These are phyloP conservation scores for Acrocyrtus sp. DNA, from an alignment of 2,888 invertebrate genomes.

Conservation along the genomic window DNA sequence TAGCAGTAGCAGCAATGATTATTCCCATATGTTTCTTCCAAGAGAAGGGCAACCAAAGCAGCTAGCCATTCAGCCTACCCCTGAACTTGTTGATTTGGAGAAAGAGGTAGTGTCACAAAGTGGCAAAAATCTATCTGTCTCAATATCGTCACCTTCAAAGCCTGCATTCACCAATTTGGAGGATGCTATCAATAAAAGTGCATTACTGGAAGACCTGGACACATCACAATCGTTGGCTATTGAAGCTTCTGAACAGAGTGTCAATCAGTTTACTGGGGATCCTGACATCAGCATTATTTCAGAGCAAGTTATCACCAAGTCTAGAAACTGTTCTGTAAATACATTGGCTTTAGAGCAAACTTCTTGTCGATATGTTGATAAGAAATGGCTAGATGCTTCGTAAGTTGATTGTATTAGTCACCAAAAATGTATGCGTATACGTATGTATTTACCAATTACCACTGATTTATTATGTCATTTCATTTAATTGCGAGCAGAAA, in stretches of 20 bases:
- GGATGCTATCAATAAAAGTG: constrained; percentile 20
- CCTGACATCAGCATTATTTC: constrained; percentile 42
- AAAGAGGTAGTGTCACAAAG: constrained; percentile 17
- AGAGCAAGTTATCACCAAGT: constrained; percentile 36
- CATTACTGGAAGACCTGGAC: background rate
- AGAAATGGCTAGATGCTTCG: constrained; percentile 41
- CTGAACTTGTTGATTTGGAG: constrained; percentile 35
- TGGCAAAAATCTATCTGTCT: background rate
- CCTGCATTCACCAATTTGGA: constrained; percentile 20
- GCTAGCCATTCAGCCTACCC: background rate
- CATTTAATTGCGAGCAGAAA: constrained; percentile 11
- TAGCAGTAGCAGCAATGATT: background rate
- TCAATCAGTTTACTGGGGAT: background rate
- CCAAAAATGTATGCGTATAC: too few species aligned
- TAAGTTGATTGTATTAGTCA: constrained; percentile 26
- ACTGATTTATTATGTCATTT: too few species aligned
- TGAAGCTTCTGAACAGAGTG: background rate
- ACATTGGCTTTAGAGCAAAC: constrained; percentile 51
- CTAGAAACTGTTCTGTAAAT: constrained; percentile 26
- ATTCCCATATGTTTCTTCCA: background rate
- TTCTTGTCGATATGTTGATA: constrained; percentile 27
- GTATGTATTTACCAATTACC: background rate
- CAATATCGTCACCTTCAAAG: constrained; percentile 3
- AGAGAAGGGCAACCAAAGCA: background rate
- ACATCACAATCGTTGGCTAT: background rate